Evolutionary conservation across 2,888 invertebrate species (phyloP).

Genomic region (Cephonodes hylas): DNA sequence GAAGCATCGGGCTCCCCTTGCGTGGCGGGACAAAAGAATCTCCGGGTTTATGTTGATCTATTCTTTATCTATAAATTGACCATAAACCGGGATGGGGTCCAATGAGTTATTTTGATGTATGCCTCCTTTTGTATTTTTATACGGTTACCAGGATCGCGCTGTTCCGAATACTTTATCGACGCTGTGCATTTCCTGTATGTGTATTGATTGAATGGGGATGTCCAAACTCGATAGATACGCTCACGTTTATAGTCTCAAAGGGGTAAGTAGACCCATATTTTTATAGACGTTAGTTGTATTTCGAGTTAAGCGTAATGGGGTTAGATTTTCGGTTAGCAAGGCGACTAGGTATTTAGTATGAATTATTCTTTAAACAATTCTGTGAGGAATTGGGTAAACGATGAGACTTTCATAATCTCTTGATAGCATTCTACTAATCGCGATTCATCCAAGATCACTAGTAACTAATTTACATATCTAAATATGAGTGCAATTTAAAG

Average conservation of each 20-base stretch:
- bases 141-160: background rate
- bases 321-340: no score
- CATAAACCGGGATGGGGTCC: slow-evolving; percentile 7
- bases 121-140: background rate
- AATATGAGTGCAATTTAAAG: no score
- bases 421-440: no score
- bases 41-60: slow-evolving; percentile 1
- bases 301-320: background rate
- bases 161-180: background rate
- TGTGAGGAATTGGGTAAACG: no score
- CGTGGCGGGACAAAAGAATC: slow-evolving; percentile 1
- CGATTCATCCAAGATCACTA: no score
- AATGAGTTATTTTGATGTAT: slow-evolving; percentile 3
- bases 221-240: background rate
- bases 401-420: no score
- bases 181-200: slow-evolving; percentile 1
- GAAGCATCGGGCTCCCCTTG: background rate
- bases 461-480: no score
- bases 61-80: slow-evolving; percentile 9
- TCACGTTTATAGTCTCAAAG: no score
- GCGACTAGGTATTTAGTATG: no score
- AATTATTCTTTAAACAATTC: no score
- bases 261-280: background rate
- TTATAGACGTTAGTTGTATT: background rate
- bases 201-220: background rate